Conservation (phyloP, 2,888 invertebrate species). For the Nymphalis polychloros region DNA sequence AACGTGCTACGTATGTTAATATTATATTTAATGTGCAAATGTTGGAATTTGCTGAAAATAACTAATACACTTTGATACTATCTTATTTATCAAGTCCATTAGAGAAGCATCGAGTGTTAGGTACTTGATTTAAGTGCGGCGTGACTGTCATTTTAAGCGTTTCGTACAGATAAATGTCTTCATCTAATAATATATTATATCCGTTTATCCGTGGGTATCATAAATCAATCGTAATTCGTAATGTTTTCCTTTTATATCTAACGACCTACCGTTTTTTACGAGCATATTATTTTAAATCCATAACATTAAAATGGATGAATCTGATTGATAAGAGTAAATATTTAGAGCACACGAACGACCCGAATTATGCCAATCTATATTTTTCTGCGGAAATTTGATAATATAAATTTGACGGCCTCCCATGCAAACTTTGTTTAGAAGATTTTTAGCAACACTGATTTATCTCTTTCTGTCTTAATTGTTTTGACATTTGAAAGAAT, state of each 20-base stretch:
- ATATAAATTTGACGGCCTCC: too few relatives aligned
- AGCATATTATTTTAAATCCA: background rate
- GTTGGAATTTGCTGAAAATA: background rate
- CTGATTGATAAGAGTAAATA: too few relatives aligned
- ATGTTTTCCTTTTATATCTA: background rate
- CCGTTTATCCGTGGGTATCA: background rate
- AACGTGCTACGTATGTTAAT: background rate
- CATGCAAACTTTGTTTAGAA: too few relatives aligned
- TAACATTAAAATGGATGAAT: background rate
- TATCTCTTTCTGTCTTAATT: too few relatives aligned
- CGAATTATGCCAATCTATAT: too few relatives aligned
- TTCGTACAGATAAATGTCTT: conserved; percentile 4
- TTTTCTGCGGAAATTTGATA: too few relatives aligned
- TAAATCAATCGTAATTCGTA: background rate
- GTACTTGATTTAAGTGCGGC: conserved; percentile 6
- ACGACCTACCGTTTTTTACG: background rate
- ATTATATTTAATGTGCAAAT: background rate
- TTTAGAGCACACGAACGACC: too few relatives aligned
- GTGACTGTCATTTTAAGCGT: conserved; percentile 3
- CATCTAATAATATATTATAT: background rate
- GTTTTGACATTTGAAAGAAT: too few relatives aligned
- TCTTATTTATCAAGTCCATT: conserved; percentile 5
- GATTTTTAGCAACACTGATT: too few relatives aligned
- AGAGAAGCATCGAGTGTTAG: conserved; percentile 2
- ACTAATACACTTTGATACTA: background rate